A percentile compares a stretch with the other conserved stretches of the same genome.
Conservation (phyloP, 2,113 vertebrate species). For the Piprites chloris region DNA sequence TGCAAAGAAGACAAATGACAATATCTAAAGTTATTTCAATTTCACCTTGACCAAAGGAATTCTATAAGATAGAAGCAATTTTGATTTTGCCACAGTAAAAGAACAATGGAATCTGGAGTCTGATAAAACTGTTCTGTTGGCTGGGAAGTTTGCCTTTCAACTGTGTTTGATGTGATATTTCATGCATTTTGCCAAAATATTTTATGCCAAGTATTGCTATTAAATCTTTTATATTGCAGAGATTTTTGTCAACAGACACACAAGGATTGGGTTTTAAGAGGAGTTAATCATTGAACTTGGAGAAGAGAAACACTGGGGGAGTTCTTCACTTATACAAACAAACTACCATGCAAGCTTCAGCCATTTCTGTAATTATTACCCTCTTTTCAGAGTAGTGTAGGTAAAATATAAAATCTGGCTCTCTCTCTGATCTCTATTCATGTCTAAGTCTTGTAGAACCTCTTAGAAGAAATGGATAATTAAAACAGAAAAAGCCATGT, state of each 20-base stretch:
- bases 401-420: slow-evolving; percentile 39
- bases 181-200: slow-evolving; percentile 18
- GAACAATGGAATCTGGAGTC: slow-evolving; percentile 2
- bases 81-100: slow-evolving; percentile 17
- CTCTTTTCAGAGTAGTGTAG: slow-evolving; percentile 22
- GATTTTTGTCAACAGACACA: slow-evolving; percentile 49
- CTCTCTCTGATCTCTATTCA: slow-evolving; percentile 50
- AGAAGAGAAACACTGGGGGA: slow-evolving; percentile 25
- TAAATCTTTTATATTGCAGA: slow-evolving; percentile 42
- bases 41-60: slow-evolving; percentile 29
- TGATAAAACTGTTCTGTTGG: slow-evolving; percentile 20
- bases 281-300: slow-evolving; percentile 52
- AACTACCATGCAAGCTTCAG: not conserved
- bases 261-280: slow-evolving; percentile 28
- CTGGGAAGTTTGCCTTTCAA: slow-evolving; percentile 12
- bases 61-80: not conserved
- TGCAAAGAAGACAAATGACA: not conserved
- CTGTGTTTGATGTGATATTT: slow-evolving; percentile 21
- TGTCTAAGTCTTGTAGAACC: slow-evolving; percentile 34
- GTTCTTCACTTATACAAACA: slow-evolving; percentile 26
- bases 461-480: slow-evolving; percentile 42
- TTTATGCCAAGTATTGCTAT: slow-evolving; percentile 43
- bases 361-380: slow-evolving; percentile 24
- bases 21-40: not conserved
- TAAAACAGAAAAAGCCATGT: not conserved